A percentile compares a stretch with the other conserved stretches of the same genome.
Conservation (phyloP, 2,797 vertebrate genomes). For the Cheirogaleus major region DNA sequence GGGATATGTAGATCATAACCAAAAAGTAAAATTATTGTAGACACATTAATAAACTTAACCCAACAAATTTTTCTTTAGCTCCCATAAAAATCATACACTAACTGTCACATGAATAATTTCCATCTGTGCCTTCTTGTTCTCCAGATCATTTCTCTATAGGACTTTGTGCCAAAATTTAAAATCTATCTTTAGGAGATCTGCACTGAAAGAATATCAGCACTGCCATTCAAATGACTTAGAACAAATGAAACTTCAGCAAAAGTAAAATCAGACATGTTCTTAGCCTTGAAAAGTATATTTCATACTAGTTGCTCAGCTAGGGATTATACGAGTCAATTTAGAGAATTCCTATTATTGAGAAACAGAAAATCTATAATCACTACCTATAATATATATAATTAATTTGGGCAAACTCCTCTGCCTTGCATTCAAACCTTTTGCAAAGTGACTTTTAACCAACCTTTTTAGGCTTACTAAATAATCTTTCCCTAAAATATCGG, state of each 20-base stretch:
- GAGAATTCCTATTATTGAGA: not conserved
- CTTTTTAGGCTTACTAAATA: not conserved
- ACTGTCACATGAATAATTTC: conserved; percentile 10
- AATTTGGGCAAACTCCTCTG: not conserved
- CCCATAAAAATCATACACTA: not conserved
- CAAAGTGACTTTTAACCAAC: not conserved
- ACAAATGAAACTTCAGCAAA: not conserved
- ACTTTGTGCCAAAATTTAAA: not conserved
- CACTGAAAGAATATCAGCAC: not conserved
- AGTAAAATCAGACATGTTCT: not conserved
- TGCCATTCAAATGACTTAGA: not conserved
- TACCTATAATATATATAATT: not conserved
- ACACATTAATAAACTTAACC: conserved; percentile 7
- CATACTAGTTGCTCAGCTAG: not conserved
- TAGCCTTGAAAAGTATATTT: not conserved
- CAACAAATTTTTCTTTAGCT: not conserved
- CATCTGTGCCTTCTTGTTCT: not conserved
- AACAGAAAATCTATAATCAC: not conserved
- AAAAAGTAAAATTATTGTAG: conserved; percentile 22
- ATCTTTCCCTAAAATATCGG: conserved; percentile 5
- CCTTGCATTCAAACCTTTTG: not conserved
- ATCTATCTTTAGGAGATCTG: not conserved
- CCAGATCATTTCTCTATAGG: not conserved
- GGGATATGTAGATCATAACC: not conserved
- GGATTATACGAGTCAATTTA: not conserved